These are phyloP conservation scores for Oryctes rhinoceros DNA, from an alignment of 1,140 invertebrate genomes.

Conservation along the genomic window DNA sequence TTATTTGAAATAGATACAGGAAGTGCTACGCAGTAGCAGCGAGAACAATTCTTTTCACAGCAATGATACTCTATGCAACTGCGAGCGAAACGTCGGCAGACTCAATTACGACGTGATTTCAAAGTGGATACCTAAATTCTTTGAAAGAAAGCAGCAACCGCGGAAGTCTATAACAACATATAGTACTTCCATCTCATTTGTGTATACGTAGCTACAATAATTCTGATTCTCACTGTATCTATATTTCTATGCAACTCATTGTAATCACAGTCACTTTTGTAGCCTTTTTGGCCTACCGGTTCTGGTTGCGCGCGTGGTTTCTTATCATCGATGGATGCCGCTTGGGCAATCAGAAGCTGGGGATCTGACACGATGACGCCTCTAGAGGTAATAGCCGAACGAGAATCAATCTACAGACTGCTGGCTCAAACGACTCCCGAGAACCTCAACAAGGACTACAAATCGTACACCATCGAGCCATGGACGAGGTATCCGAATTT, in stretches of 20 bases:
- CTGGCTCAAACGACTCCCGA: constrained; percentile 92
- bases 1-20: no score
- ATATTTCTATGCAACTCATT: constrained; percentile 45
- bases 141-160: no score
- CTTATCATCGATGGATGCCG: constrained; percentile 93
- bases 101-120: no score
- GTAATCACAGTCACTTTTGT: constrained; percentile 47
- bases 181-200: no score
- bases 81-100: no score
- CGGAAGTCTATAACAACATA: no score
- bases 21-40: no score
- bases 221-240: constrained; percentile 32
- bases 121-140: no score
- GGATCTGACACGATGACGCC: constrained; percentile 73
- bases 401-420: constrained; percentile 88
- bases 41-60: no score
- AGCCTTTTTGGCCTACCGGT: constrained; percentile 98
- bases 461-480: constrained; percentile 90
- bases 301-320: constrained; percentile 98
- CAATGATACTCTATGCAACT: no score
- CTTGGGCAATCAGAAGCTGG: constrained; percentile 93
- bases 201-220: no score
- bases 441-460: constrained; percentile 90
- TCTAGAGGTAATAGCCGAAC: constrained; percentile 88
- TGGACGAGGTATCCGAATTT: constrained; percentile 78